Percentiles rank a stretch among this genome's conserved stretches.
phyloP scores from a whole-genome alignment of 2,797 vertebrate genomes.

The Acanthurus leucopareius region DNA sequence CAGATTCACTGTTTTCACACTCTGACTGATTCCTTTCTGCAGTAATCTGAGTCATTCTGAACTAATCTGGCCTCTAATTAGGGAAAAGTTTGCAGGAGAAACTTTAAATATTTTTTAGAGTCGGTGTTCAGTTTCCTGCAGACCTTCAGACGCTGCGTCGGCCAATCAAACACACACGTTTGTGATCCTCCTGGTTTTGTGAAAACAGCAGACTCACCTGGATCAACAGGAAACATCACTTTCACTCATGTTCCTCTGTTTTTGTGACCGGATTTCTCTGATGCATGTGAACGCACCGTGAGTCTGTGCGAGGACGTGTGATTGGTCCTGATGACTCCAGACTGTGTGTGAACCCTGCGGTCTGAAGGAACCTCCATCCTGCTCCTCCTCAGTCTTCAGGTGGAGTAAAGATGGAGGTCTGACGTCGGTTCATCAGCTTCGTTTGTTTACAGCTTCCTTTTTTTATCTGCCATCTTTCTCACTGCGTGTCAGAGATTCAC shows the following conservation, averaged over 20 bases:
- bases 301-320: not conserved
- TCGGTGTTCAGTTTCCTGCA: too few relatives aligned
- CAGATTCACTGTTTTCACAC: too few relatives aligned
- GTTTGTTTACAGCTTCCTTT: slow-evolving; percentile 63
- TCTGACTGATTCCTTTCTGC: too few relatives aligned
- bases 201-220: too few relatives aligned
- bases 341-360: not conserved
- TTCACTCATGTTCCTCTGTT: not conserved
- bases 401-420: not conserved
- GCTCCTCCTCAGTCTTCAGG: slow-evolving; percentile 8
- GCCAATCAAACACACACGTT: too few relatives aligned
- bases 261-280: not conserved
- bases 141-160: too few relatives aligned
- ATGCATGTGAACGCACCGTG: not conserved
- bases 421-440: not conserved
- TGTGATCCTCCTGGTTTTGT: too few relatives aligned
- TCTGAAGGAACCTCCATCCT: not conserved
- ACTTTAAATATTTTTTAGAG: too few relatives aligned
- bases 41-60: too few relatives aligned
- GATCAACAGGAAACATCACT: too few relatives aligned
- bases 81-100: too few relatives aligned
- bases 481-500: not conserved
- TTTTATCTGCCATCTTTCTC: not conserved
- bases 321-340: not conserved
- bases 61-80: too few relatives aligned